Percentiles rank a stretch among this genome's conserved stretches.
Evolutionary conservation across 2,888 invertebrate genomes (phyloP).

Genomic region (Cordilura impudica): DNA sequence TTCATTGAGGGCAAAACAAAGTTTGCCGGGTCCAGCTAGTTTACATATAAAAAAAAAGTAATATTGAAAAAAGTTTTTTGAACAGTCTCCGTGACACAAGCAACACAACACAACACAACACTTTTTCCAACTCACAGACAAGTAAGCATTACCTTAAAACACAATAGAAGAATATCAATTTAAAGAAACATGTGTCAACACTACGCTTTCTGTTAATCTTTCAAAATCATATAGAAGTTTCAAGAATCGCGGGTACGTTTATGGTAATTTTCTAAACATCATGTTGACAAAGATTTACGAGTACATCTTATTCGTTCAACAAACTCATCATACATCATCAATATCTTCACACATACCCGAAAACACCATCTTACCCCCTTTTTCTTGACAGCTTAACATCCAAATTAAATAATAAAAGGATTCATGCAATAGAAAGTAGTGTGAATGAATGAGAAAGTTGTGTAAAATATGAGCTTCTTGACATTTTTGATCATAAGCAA

Average conservation of each 20-base stretch:
- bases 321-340: constrained; percentile 22
- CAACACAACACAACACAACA: no score
- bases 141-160: not conserved
- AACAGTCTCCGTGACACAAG: no score
- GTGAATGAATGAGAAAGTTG: not conserved
- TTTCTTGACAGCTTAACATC: constrained; percentile 37
- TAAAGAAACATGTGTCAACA: constrained; percentile 51
- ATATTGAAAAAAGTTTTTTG: no score
- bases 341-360: constrained; percentile 11
- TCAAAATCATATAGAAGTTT: constrained; percentile 34
- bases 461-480: constrained; percentile 44
- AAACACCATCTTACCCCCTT: constrained; percentile 60
- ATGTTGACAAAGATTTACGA: constrained; percentile 74
- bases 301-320: constrained; percentile 50
- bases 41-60: no score
- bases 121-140: no score
- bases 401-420: constrained; percentile 34
- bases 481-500: constrained; percentile 26
- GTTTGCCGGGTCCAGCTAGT: no score
- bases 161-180: constrained; percentile 17
- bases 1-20: no score
- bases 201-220: constrained; percentile 48
- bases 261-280: constrained; percentile 65
- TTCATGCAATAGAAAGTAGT: constrained; percentile 7
- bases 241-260: not conserved